Evolutionary conservation across 2,888 invertebrate genomes (phyloP).

Genomic region (Drosophila kanekoi): DNA sequence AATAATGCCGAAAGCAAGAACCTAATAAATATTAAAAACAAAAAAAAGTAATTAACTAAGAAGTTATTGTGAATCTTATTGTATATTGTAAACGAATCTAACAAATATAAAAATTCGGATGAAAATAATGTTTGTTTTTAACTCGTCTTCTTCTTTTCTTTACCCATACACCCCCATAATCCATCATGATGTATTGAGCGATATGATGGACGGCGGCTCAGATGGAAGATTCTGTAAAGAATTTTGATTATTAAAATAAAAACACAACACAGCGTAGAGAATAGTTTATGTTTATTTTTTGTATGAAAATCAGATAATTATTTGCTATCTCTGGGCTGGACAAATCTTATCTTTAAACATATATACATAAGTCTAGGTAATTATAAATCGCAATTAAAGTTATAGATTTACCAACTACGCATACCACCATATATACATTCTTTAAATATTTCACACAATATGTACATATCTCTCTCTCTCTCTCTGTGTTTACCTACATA

Average conservation of each 20-base stretch:
- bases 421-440: no score
- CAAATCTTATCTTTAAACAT: neutral
- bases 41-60: conserved; percentile 41
- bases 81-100: conserved; percentile 53
- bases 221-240: no score
- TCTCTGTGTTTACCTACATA: no score
- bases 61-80: conserved; percentile 53
- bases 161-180: neutral
- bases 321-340: neutral
- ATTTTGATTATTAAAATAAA: no score
- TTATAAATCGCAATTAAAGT: no score
- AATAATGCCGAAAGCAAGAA: conserved; percentile 21
- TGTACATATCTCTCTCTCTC: no score
- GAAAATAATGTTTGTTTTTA: conserved; percentile 7
- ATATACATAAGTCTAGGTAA: neutral
- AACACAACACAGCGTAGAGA: neutral
- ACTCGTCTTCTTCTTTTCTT: neutral
- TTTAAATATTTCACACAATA: no score
- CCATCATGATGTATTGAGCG: neutral
- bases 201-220: no score
- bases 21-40: conserved; percentile 19
- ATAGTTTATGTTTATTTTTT: conserved; percentile 1
- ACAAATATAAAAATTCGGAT: conserved; percentile 24
- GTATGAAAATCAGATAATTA: neutral
- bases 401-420: no score